Evolutionary conservation across 2,797 vertebrate genomes (phyloP).

Genomic region (Poliocrania exsul): DNA sequence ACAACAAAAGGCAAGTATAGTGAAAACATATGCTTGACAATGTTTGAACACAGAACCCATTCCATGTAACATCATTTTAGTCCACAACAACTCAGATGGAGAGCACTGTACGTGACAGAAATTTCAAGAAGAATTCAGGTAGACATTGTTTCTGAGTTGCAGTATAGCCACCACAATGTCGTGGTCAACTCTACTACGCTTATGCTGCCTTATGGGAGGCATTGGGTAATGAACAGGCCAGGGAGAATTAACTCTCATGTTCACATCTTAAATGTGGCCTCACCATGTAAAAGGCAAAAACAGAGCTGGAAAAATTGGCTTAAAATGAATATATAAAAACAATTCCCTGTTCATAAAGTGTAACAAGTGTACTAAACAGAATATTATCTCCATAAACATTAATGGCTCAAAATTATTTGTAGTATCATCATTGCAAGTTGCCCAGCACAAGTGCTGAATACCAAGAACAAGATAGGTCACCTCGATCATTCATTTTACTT

Average conservation of each 20-base stretch:
- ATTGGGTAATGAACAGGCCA: rapidly evolving
- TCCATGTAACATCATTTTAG: neutral
- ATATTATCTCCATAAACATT: neutral
- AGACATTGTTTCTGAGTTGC: neutral
- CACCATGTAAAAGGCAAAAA: neutral
- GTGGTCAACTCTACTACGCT: neutral
- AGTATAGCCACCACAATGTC: neutral
- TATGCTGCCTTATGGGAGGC: rapidly evolving
- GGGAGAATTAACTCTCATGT: neutral
- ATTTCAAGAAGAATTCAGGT: neutral
- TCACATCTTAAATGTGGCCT: neutral
- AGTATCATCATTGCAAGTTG: neutral
- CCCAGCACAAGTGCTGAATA: neutral
- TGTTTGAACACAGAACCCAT: neutral
- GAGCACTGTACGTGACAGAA: rapidly evolving
- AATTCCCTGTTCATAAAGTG: neutral
- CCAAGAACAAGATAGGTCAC: neutral
- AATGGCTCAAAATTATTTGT: neutral
- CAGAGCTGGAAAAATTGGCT: neutral
- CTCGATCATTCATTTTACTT: neutral
- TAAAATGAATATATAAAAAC: neutral
- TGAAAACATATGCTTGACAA: neutral
- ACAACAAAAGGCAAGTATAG: neutral
- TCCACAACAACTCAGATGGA: neutral
- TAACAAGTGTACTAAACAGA: neutral